These are phyloP conservation scores for Phthorimaea operculella DNA, from an alignment of 1,140 invertebrate species.

Conservation along the genomic window DNA sequence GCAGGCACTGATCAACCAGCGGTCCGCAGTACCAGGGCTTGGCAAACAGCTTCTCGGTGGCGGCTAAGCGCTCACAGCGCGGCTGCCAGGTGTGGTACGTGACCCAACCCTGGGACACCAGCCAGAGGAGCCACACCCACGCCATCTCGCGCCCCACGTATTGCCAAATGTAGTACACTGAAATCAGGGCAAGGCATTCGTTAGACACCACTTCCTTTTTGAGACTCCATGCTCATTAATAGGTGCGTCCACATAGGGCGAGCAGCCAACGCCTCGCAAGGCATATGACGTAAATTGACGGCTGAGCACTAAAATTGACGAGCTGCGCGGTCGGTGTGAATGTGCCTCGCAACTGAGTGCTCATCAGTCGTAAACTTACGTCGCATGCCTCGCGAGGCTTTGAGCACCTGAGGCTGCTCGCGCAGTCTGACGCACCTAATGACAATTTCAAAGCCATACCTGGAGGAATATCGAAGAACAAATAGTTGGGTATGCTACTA, in stretches of 20 bases:
- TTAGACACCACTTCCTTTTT: too few species aligned
- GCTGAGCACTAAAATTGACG: too few species aligned
- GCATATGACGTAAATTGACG: too few species aligned
- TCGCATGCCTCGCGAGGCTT: too few species aligned
- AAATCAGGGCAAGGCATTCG: conserved; percentile 21
- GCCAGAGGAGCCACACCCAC: conserved; percentile 93
- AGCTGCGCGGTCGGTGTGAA: too few species aligned
- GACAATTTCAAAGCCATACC: conserved; percentile 34
- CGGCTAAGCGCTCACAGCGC: conserved; percentile 92
- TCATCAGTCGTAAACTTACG: too few species aligned
- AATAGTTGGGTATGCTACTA: conserved; percentile 83
- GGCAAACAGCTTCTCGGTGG: conserved; percentile 95
- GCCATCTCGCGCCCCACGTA: conserved; percentile 87
- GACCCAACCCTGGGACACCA: conserved; percentile 94
- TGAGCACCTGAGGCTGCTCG: too few species aligned
- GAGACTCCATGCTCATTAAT: too few species aligned
- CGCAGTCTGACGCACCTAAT: too few species aligned
- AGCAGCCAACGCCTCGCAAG: too few species aligned
- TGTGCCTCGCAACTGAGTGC: too few species aligned
- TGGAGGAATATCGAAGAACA: conserved; percentile 89
- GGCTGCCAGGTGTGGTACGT: conserved; percentile 95
- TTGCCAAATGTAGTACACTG: conserved; percentile 81
- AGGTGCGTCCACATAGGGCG: too few species aligned
- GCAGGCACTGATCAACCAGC: conserved; percentile 94
- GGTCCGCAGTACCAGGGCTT: conserved; percentile 92